phyloP scores from a whole-genome alignment of 2,888 invertebrate species.

The Tanypteryx hageni region DNA sequence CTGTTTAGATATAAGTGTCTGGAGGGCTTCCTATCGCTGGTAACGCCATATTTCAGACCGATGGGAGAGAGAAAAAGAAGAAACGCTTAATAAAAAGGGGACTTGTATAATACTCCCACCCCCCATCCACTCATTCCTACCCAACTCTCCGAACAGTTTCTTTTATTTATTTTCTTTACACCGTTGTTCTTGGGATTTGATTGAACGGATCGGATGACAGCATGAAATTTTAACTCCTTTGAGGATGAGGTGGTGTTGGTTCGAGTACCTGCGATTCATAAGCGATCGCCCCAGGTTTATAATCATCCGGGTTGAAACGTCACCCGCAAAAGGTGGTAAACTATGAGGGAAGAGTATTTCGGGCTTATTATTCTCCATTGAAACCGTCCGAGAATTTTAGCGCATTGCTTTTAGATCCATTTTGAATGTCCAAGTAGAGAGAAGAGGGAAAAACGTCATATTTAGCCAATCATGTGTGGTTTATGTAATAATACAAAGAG shows the following conservation, averaged over 20 bases:
- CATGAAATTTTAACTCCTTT: constrained; percentile 56
- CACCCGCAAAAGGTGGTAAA: not conserved
- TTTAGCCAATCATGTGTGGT: too few species aligned
- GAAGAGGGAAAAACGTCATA: too few species aligned
- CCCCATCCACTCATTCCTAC: too few species aligned
- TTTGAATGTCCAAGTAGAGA: too few species aligned
- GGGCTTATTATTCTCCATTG: not conserved
- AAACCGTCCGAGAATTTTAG: too few species aligned
- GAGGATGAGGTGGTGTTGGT: not conserved
- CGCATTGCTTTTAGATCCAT: too few species aligned
- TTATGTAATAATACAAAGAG: too few species aligned
- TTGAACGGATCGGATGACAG: constrained; percentile 60
- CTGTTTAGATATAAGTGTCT: constrained; percentile 56
- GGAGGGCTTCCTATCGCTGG: constrained; percentile 47
- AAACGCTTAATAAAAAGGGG: not conserved
- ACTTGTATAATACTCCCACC: constrained; percentile 34
- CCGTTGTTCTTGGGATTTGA: constrained; percentile 32
- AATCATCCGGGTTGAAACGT: not conserved
- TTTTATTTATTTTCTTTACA: constrained; percentile 37
- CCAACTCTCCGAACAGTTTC: not conserved
- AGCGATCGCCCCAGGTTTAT: not conserved
- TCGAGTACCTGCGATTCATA: constrained; percentile 31
- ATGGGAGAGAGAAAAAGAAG: not conserved
- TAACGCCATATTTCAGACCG: constrained; percentile 57
- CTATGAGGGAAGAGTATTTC: not conserved